A percentile compares a stretch with the other conserved stretches of the same genome.
Evolutionary conservation across 2,888 invertebrate genomes (phyloP).

Genomic region (Plutella xylostella): DNA sequence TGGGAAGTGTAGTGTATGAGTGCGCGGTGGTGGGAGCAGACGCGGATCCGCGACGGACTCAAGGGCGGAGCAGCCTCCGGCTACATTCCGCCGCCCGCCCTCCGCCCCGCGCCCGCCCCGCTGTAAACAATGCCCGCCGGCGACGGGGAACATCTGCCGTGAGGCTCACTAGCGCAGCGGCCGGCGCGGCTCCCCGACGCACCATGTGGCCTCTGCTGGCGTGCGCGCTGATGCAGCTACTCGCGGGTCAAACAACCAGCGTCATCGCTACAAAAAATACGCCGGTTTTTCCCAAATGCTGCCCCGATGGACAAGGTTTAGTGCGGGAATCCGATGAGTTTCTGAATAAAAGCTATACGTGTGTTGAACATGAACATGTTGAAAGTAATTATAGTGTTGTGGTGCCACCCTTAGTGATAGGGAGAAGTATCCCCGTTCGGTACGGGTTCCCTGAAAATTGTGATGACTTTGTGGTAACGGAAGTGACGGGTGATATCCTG

Average conservation of each 20-base stretch:
- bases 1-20: constrained; percentile 9
- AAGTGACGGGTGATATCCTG: constrained; percentile 23
- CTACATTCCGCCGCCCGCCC: constrained; percentile 34
- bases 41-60: constrained; percentile 23
- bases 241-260: constrained; percentile 21
- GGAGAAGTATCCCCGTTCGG: constrained; percentile 28
- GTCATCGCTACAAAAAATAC: constrained; percentile 24
- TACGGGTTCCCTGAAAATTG: constrained; percentile 40
- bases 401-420: constrained; percentile 33
- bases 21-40: constrained; percentile 18
- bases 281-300: constrained; percentile 54
- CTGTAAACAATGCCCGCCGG: constrained; percentile 40
- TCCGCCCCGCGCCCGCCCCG: constrained; percentile 11
- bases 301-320: constrained; percentile 37
- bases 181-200: constrained; percentile 11
- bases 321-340: constrained; percentile 31
- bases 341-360: constrained; percentile 29
- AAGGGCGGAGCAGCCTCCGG: constrained; percentile 54
- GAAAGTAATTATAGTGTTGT: constrained; percentile 29
- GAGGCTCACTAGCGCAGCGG: constrained; percentile 10
- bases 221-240: constrained; percentile 27
- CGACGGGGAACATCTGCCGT: constrained; percentile 46
- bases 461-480: constrained; percentile 27
- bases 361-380: constrained; percentile 32
- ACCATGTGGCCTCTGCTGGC: constrained; percentile 40